Conservation (phyloP, 2,888 invertebrate species). For the Laspeyria flexula region DNA sequence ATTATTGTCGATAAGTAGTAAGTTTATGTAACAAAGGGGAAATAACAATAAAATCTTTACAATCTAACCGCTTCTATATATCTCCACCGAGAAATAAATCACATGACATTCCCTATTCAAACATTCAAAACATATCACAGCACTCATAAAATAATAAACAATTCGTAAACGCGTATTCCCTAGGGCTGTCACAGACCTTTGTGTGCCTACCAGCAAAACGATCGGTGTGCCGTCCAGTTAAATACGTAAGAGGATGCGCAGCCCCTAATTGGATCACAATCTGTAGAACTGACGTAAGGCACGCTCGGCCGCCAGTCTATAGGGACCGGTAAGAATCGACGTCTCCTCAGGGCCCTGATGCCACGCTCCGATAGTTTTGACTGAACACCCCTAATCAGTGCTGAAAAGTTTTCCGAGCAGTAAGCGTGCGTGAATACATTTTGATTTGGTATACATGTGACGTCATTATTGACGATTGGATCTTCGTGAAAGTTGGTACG, state of each 20-base stretch:
- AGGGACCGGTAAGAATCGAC: constrained; percentile 58
- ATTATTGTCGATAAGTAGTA: no score
- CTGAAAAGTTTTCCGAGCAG: constrained; percentile 45
- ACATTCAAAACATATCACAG: constrained; percentile 26
- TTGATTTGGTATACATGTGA: constrained; percentile 22
- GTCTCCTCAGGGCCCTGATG: constrained; percentile 57
- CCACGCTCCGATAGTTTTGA: constrained; percentile 57
- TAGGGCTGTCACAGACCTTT: constrained; percentile 44
- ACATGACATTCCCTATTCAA: not conserved
- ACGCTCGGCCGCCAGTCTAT: constrained; percentile 59
- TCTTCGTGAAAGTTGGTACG: not conserved
- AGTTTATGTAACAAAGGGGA: no score
- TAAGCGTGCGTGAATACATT: constrained; percentile 45
- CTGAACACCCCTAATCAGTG: constrained; percentile 45
- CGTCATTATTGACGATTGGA: constrained; percentile 14
- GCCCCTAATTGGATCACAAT: constrained; percentile 82
- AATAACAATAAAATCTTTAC: not conserved
- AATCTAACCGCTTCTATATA: not conserved
- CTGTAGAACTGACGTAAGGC: constrained; percentile 69
- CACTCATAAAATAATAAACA: constrained; percentile 42
- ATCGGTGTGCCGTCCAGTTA: constrained; percentile 74
- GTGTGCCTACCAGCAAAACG: constrained; percentile 55
- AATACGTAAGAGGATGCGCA: constrained; percentile 78
- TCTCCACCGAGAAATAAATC: not conserved
- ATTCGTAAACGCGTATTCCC: constrained; percentile 34